Percentiles rank a stretch among this genome's conserved stretches.
Evolutionary conservation across 2,113 vertebrate species (phyloP).

Genomic region (Cromileptes altivelis): DNA sequence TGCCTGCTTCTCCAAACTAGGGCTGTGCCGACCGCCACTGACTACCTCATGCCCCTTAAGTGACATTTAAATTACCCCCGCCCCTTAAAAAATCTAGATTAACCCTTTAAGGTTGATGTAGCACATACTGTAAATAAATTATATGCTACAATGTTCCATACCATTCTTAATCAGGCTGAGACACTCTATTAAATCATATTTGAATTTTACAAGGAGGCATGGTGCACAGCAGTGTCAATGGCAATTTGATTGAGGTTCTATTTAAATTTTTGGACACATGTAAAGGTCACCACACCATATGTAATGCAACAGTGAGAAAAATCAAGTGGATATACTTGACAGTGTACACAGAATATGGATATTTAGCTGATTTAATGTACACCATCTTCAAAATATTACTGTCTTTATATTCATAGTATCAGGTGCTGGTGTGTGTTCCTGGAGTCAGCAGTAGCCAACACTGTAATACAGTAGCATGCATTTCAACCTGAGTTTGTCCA

Average conservation of each 20-base stretch:
- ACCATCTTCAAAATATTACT: slow-evolving; percentile 6
- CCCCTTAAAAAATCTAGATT: no score
- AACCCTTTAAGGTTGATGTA: background rate
- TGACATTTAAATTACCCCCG: no score
- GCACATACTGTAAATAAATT: background rate
- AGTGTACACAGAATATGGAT: background rate
- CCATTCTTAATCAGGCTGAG: slow-evolving; percentile 1
- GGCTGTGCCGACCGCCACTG: no score
- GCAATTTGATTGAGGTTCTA: background rate
- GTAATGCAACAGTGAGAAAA: background rate
- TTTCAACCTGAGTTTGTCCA: slow-evolving; percentile 77
- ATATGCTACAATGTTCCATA: slow-evolving; percentile 30
- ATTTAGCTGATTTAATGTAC: slow-evolving; percentile 11
- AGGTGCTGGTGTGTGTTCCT: slow-evolving; percentile 34
- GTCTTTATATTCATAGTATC: slow-evolving; percentile 18
- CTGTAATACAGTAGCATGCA: slow-evolving; percentile 64
- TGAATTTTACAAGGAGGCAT: background rate
- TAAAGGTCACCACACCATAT: background rate
- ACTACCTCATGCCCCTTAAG: no score
- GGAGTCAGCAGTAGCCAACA: slow-evolving; percentile 39
- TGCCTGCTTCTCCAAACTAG: no score
- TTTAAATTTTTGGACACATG: background rate
- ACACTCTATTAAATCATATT: background rate
- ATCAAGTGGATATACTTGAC: background rate
- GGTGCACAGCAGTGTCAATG: background rate